These are phyloP conservation scores for Nestor notabilis DNA, from an alignment of 2,113 vertebrate species.

Conservation along the genomic window DNA sequence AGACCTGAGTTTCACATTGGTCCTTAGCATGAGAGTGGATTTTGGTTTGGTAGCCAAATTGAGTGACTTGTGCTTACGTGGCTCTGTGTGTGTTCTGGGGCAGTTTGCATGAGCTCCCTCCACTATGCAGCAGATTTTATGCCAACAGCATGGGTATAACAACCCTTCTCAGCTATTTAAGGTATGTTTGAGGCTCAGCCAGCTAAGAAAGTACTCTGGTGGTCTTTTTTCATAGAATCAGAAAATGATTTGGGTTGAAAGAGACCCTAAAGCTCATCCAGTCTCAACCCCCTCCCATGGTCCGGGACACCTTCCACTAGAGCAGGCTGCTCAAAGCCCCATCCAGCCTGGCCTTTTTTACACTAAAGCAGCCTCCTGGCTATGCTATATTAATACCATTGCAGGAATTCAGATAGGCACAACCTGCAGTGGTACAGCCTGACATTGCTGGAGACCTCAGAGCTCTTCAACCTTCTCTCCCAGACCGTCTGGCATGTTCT, in stretches of 20 bases:
- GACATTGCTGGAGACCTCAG: not conserved
- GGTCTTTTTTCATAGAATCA: not conserved
- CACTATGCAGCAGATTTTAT: too few relatives aligned
- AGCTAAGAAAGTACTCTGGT: not conserved
- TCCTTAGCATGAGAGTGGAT: not conserved
- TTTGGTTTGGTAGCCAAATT: not conserved
- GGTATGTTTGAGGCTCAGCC: not conserved
- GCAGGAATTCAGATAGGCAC: not conserved
- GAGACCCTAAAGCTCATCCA: not conserved
- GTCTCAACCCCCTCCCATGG: not conserved
- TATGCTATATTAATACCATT: not conserved
- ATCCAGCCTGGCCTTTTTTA: not conserved
- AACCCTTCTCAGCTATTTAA: not conserved
- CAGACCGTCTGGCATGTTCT: not conserved
- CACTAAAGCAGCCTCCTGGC: not conserved
- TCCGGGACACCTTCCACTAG: not conserved
- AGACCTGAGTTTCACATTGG: not conserved
- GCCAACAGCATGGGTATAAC: not conserved
- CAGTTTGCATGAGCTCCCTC: not conserved
- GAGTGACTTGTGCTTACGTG: not conserved
- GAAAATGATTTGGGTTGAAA: not conserved
- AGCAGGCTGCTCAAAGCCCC: not conserved
- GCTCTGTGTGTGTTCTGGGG: accelerated
- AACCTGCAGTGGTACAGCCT: not conserved
- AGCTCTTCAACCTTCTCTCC: not conserved